These are phyloP conservation scores for Dendrolimus punctatus DNA, from an alignment of 1,140 invertebrate species.

Conservation along the genomic window DNA sequence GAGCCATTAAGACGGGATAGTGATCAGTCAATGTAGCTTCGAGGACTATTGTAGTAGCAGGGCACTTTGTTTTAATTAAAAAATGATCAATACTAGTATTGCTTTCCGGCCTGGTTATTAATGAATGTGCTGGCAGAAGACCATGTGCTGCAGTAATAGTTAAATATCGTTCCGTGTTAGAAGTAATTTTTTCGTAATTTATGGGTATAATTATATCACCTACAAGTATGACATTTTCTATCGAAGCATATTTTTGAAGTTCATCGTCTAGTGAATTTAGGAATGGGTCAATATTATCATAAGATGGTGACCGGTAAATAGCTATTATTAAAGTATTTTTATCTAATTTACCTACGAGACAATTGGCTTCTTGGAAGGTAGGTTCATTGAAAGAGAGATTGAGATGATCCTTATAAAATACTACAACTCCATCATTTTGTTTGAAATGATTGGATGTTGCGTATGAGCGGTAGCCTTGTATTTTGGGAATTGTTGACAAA, in stretches of 20 bases:
- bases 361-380: constrained; percentile 2
- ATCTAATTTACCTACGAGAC: constrained; percentile 6
- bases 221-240: constrained; percentile 1
- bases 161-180: constrained; percentile 3
- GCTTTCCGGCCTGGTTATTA: background rate
- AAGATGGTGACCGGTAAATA: constrained; percentile 19
- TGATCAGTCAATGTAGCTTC: constrained; percentile 3
- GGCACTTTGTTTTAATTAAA: constrained; percentile 1
- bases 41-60: background rate
- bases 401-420: constrained; percentile 11
- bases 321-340: constrained; percentile 9
- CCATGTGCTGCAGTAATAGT: constrained; percentile 3
- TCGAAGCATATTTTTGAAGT: background rate
- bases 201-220: constrained; percentile 8
- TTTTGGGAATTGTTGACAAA: background rate
- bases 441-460: constrained; percentile 5
- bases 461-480: constrained; percentile 1
- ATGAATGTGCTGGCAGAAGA: constrained; percentile 5
- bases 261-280: constrained; percentile 6
- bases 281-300: constrained; percentile 11
- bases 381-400: constrained; percentile 1
- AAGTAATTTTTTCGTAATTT: background rate
- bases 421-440: constrained; percentile 19
- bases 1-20: background rate
- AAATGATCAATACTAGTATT: constrained; percentile 8